Base-by-base conservation (phyloP, 2,797 vertebrate genomes). In the Pangasius krempfi region DNA sequence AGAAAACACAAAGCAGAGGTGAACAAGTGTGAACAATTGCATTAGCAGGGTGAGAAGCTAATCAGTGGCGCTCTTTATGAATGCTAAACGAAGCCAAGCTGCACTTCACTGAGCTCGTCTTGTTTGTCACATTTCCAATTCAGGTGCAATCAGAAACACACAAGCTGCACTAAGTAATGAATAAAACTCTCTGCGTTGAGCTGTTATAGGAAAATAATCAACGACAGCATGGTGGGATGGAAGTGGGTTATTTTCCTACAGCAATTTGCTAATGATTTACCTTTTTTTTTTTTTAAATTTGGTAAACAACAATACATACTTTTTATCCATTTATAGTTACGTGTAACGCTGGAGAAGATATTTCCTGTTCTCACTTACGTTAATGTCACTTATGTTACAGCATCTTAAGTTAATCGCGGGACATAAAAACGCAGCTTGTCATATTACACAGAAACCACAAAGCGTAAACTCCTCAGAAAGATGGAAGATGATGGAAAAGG, bases 131-230 rank as follows among this genome's bases (percentile, higher is more conserved):
- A 88, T 92, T 93, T 68, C 78, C 56, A 89, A 92, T 94, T 90
- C 92, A 92, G 70, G 90, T 89, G 91, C 92, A 93, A 92, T 94
- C 93, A 94, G 87, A 78, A 87, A 83, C 90, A 90, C 88, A 80
- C 8, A 66, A 82, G 9, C 70, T 44, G 70, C 18, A 22, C 10
- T 47, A 40, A 40, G 27, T 54, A 22, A 54, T 79, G 27, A 30
- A 52, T 52, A 18, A 52, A 30, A 52, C 75, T 52, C 75, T n/a
- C 73, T 52, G 75, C 14, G 0, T 18, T 30, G 27, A 18, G 47
- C 50, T 4, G n/a, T n/a, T 20, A 20, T 20, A 25, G 76, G 76
- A 52, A 30, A 54, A 33, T 33, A 76, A 76, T 76, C 73, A 76
- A 50, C 73, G n/a, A n/a, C 22, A n/a, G 68, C 27, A n/a, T 12